Conservation (phyloP, 37 sponge, comb jelly and placozoan species). For the Crambe crambe region DNA sequence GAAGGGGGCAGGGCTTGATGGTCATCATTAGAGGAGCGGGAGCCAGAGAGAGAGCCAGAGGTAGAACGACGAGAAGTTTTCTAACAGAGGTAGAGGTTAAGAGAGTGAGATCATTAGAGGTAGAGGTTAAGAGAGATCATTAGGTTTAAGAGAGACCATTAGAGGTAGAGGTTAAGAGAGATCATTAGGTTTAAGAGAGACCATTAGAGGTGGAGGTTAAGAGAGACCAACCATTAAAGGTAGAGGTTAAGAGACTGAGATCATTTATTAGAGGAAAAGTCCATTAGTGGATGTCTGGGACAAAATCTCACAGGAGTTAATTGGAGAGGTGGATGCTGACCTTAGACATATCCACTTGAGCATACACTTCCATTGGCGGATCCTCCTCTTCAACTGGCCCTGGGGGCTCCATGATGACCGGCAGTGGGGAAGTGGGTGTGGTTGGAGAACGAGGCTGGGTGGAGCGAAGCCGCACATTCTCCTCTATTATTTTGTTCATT, state of each 20-base stretch:
- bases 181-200: too few species aligned
- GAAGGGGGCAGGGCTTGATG: background rate
- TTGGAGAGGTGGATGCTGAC: too few species aligned
- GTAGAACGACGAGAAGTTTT: conserved; percentile 6
- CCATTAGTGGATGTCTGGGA: too few species aligned
- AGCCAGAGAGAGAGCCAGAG: conserved; percentile 7
- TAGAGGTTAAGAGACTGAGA: too few species aligned
- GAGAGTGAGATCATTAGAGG: background rate
- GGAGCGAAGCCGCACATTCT: conserved; percentile 37
- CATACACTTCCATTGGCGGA: conserved; percentile 3
- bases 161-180: too few species aligned
- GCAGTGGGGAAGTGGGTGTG: conserved; percentile 30
- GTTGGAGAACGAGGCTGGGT: conserved; percentile 4
- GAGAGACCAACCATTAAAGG: too few species aligned
- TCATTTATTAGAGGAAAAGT: too few species aligned
- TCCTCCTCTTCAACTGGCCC: background rate
- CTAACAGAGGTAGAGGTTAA: background rate
- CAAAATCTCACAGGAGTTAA: too few species aligned
- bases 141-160: too few species aligned
- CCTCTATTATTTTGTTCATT: conserved; percentile 54
- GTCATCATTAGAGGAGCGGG: conserved; percentile 1
- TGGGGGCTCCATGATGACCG: conserved; percentile 10
- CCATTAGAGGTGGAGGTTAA: too few species aligned
- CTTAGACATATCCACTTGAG: conserved; percentile 19
- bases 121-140: too few species aligned